These are phyloP conservation scores for Neosilurus mollespiculum DNA, from an alignment of 2,797 vertebrate genomes.

Conservation along the genomic window DNA sequence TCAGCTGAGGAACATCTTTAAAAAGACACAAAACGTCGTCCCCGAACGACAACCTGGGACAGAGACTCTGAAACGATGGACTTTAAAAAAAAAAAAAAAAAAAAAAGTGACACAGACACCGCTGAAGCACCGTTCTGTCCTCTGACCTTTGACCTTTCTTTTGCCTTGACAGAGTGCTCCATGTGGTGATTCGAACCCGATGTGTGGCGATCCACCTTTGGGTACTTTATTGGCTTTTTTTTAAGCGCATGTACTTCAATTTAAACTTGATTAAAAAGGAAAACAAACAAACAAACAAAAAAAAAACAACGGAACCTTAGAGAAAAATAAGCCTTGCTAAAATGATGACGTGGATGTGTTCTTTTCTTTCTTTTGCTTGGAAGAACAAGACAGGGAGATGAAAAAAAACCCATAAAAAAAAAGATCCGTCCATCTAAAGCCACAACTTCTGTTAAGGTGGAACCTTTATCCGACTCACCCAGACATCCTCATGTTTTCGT, in stretches of 20 bases:
- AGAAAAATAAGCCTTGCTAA: slow-evolving; percentile 81
- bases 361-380: slow-evolving; percentile 84
- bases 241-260: slow-evolving; percentile 81
- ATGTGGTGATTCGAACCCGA: slow-evolving; percentile 82
- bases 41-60: slow-evolving; percentile 26
- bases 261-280: slow-evolving; percentile 67
- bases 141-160: slow-evolving; percentile 80
- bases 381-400: slow-evolving; percentile 63
- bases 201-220: slow-evolving; percentile 81
- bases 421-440: slow-evolving; percentile 75
- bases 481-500: slow-evolving; percentile 69
- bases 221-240: slow-evolving; percentile 84
- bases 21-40: neutral
- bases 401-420: slow-evolving; percentile 68
- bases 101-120: slow-evolving; percentile 53
- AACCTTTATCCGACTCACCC: slow-evolving; percentile 76
- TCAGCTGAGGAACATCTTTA: neutral
- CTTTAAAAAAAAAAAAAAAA: slow-evolving; percentile 43
- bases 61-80: slow-evolving; percentile 61
- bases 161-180: slow-evolving; percentile 86
- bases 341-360: slow-evolving; percentile 83
- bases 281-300: slow-evolving; percentile 57
- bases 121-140: slow-evolving; percentile 73
- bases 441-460: slow-evolving; percentile 77
- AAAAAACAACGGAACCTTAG: slow-evolving; percentile 38